Conservation (phyloP, 2,113 vertebrate genomes). For the Thunnus maccoyii region DNA sequence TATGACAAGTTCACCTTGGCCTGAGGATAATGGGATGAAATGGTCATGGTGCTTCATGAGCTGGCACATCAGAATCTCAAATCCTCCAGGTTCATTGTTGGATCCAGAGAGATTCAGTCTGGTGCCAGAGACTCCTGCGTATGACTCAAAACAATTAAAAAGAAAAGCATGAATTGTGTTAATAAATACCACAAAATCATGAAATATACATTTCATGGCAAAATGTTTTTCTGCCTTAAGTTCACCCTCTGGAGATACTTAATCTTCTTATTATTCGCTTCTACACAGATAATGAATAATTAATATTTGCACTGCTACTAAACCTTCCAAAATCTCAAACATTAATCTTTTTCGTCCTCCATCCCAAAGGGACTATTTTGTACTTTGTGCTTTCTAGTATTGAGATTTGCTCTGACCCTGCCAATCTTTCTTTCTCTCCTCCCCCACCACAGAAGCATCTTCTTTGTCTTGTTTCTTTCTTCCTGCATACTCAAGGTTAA, state of each 20-base stretch:
- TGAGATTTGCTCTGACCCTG: slow-evolving; percentile 68
- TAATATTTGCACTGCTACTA: slow-evolving; percentile 54
- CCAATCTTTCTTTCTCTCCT: slow-evolving; percentile 38
- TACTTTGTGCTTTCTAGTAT: slow-evolving; percentile 48
- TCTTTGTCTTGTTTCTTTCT: slow-evolving; percentile 51
- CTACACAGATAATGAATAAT: slow-evolving; percentile 68
- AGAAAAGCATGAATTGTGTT: neutral
- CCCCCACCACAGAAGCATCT: slow-evolving; percentile 33
- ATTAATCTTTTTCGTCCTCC: slow-evolving; percentile 54
- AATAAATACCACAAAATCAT: slow-evolving; percentile 17
- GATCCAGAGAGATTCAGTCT: neutral
- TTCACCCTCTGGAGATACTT: slow-evolving; percentile 59
- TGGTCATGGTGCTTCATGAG: slow-evolving; percentile 50
- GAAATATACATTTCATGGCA: slow-evolving; percentile 26
- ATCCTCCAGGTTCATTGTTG: slow-evolving; percentile 53
- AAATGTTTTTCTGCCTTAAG: slow-evolving; percentile 26
- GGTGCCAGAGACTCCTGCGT: neutral
- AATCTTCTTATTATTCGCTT: slow-evolving; percentile 67
- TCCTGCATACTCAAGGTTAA: slow-evolving; percentile 68
- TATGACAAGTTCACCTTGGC: slow-evolving; percentile 70
- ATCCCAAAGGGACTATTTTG: slow-evolving; percentile 52
- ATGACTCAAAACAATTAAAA: slow-evolving; percentile 2
- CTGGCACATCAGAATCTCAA: slow-evolving; percentile 28
- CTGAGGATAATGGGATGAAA: slow-evolving; percentile 77
- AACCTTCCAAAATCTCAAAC: slow-evolving; percentile 58